These are phyloP conservation scores for Megalopta genalis DNA, from an alignment of 1,140 invertebrate species.

Conservation along the genomic window DNA sequence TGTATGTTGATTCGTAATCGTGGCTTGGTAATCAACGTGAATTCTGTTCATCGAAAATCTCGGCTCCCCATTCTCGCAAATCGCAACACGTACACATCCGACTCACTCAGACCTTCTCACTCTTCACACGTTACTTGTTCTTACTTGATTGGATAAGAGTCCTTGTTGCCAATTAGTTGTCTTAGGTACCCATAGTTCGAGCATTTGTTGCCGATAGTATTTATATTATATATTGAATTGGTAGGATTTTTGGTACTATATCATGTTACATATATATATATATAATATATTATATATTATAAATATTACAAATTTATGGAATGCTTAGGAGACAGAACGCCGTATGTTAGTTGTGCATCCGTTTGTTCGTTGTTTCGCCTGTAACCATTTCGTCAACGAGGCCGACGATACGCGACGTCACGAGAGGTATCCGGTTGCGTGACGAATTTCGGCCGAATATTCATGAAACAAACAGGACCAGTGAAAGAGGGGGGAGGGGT, in stretches of 20 bases:
- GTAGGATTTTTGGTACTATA: constrained; percentile 63
- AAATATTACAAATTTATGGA: constrained; percentile 65
- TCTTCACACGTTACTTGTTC: constrained; percentile 49
- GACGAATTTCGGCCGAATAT: constrained; percentile 8
- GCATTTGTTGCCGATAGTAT: constrained; percentile 69
- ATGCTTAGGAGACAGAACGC: constrained; percentile 72
- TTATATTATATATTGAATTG: constrained; percentile 54
- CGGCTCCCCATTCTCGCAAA: too few species aligned
- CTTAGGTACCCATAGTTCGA: constrained; percentile 70
- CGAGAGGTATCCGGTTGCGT: not conserved
- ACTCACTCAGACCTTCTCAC: not conserved
- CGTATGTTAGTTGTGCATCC: constrained; percentile 75
- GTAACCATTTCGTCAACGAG: constrained; percentile 54
- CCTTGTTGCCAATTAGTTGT: constrained; percentile 69
- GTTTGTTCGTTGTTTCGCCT: constrained; percentile 66
- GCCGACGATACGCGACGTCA: not conserved
- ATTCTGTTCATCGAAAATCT: not conserved
- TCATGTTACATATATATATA: constrained; percentile 45
- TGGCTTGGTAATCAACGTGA: constrained; percentile 7
- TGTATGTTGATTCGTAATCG: not conserved
- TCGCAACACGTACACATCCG: too few species aligned
- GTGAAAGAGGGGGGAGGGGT: not conserved
- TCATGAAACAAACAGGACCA: constrained; percentile 1
- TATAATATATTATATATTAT: constrained; percentile 35
- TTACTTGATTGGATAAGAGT: constrained; percentile 69